Percentiles rank a stretch among this genome's conserved stretches.
Evolutionary conservation across 2,797 vertebrate genomes (phyloP).

Genomic region (Melanogrammus aeglefinus): DNA sequence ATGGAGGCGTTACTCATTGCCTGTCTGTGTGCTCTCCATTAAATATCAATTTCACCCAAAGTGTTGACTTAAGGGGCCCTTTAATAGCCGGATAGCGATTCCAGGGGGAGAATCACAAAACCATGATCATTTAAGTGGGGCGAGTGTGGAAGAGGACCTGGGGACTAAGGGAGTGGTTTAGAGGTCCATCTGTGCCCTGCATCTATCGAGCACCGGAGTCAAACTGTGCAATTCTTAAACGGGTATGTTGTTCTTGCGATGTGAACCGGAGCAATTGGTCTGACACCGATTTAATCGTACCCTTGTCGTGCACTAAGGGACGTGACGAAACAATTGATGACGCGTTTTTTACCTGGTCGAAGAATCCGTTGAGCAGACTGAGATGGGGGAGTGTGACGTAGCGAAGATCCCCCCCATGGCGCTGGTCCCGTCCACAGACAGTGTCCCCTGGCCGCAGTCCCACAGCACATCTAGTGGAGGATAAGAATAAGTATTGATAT

Average conservation of each 20-base stretch:
- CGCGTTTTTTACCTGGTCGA: slow-evolving; percentile 78
- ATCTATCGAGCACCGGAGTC: neutral
- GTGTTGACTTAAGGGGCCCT: neutral
- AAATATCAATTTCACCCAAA: neutral
- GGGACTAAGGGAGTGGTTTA: neutral
- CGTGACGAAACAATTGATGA: neutral
- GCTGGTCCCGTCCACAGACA: slow-evolving; percentile 74
- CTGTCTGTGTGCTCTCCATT: neutral
- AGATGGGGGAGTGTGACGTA: slow-evolving; percentile 84
- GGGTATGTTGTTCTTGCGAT: neutral
- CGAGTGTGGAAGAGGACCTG: neutral
- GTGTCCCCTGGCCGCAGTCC: slow-evolving; percentile 65
- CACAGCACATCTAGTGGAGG: slow-evolving; percentile 77
- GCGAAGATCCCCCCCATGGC: slow-evolving; percentile 86
- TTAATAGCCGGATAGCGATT: neutral
- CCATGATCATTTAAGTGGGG: neutral
- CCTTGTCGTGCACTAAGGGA: neutral
- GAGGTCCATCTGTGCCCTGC: neutral
- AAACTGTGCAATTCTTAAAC: neutral
- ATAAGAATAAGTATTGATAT: neutral
- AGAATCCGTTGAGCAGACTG: slow-evolving; percentile 80
- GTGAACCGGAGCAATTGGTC: neutral
- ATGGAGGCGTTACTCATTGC: neutral
- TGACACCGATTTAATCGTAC: neutral
- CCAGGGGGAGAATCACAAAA: neutral